Evolutionary conservation across 2,797 vertebrate genomes (phyloP), one percentile per base, ranked within the genome.

Genomic region (Myotis daubentonii): DNA sequence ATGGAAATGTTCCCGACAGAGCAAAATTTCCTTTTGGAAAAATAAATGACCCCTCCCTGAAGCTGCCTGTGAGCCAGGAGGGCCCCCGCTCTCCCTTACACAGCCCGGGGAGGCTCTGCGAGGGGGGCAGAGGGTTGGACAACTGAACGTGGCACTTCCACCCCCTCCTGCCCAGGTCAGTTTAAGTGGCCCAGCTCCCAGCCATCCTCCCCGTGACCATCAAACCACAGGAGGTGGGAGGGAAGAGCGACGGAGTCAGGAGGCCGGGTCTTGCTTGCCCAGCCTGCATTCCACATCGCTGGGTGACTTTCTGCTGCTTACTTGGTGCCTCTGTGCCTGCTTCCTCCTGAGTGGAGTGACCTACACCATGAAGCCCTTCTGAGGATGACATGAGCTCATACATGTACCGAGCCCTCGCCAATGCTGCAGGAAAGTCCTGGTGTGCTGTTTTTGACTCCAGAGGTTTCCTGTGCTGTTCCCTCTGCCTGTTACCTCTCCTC

Each of bases 21-120:
- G 57, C 36, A 44, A 89, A 87, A 8, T 86, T 87, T 83, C 41
- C 92, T 87, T 93, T 87, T 68, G 36, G 91, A 68, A 78, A 96
- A 89, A 87, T n/a, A 95, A 85, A 92, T 13, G 44, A 36, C 41
- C 36, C 76, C 38, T 91, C 71, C 76, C 87, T 10, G 33, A 53
- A 55, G 86, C 20, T 55, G 60, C 49, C 25, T 53, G 13, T 2
- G 2, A 72, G 62, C 53, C 94, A 81, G 53, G 33, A 62, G n/a
- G 23, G 53, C 84, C 84, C 57, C 72, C 19, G 36, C 33, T 47
- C 33, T 87, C 53, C 51, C 81, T 28, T 11, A 6, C 3, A 30
- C 28, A 13, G 20, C 53, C 65, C 22, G 0, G 41, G 66, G 91
- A 70, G 51, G 30, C 30, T 44, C 66, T 41, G 33, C 1, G 5